Percentiles rank a stretch among this genome's conserved stretches.
phyloP scores from a whole-genome alignment of 2,113 vertebrate species.

The Emydocephalus ijimae region DNA sequence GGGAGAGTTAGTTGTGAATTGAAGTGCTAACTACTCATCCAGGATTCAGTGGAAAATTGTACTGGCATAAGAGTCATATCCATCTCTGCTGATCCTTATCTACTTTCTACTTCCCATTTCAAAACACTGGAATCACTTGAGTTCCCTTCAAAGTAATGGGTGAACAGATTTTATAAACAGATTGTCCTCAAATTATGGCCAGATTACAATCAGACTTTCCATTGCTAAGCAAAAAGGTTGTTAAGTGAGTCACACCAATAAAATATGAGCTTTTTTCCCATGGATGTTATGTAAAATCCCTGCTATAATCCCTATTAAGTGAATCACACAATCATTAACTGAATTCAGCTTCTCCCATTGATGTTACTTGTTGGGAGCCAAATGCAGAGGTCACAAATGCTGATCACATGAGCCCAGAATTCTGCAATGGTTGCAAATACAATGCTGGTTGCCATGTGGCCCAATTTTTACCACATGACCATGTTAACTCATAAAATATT shows the following conservation, averaged over 20 bases:
- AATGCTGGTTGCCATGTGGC: neutral
- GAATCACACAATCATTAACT: neutral
- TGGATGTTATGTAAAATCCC: too few relatives aligned
- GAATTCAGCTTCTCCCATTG: neutral
- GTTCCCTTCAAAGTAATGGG: neutral
- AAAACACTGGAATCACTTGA: neutral
- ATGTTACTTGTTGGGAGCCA: neutral
- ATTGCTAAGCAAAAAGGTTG: too few relatives aligned
- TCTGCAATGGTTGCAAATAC: neutral
- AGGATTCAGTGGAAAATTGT: neutral
- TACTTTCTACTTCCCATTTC: neutral
- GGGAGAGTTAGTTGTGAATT: neutral
- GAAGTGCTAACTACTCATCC: neutral
- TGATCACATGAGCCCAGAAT: neutral
- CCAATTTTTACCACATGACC: neutral
- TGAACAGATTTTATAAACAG: neutral
- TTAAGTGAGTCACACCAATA: too few relatives aligned
- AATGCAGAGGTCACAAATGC: neutral
- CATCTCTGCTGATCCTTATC: neutral
- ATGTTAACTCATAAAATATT: too few relatives aligned
- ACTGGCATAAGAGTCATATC: neutral
- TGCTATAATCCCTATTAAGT: neutral
- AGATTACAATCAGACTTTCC: too few relatives aligned
- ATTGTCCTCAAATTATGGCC: too few relatives aligned
- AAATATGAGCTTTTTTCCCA: too few relatives aligned